Evolutionary conservation across 2,888 invertebrate genomes (phyloP).

Genomic region (Branchellion lobata): DNA sequence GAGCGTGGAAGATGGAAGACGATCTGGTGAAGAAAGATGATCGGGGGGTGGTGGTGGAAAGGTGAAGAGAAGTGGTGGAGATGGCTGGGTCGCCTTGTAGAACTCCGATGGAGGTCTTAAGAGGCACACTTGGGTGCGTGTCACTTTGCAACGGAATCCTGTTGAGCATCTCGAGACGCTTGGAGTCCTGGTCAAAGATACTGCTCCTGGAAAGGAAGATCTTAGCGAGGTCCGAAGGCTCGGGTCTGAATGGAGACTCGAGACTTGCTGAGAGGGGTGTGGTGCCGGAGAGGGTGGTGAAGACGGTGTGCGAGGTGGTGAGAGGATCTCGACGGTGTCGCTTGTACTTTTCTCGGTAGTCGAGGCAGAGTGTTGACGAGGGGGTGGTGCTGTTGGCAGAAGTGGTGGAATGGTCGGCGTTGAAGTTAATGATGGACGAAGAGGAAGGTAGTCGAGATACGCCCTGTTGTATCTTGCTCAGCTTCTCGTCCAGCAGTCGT

Average conservation of each 20-base stretch:
- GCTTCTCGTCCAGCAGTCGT: slow-evolving; percentile 85
- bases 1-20: too few relatives aligned
- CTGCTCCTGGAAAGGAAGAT: slow-evolving; percentile 86
- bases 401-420: slow-evolving; percentile 36
- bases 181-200: slow-evolving; percentile 90
- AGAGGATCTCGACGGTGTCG: slow-evolving; percentile 33
- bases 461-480: slow-evolving; percentile 63
- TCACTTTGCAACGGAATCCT: slow-evolving; percentile 4
- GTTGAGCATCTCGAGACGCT: slow-evolving; percentile 68
- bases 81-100: background rate
- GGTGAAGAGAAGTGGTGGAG: background rate
- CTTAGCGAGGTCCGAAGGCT: slow-evolving; percentile 90
- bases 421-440: slow-evolving; percentile 3
- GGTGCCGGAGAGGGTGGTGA: too few relatives aligned
- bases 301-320: background rate
- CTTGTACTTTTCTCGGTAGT: slow-evolving; percentile 51
- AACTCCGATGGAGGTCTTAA: background rate
- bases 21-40: too few relatives aligned
- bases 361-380: slow-evolving; percentile 41
- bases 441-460: slow-evolving; percentile 41
- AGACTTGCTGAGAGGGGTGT: background rate
- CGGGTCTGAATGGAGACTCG: slow-evolving; percentile 66
- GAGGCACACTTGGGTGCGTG: background rate
- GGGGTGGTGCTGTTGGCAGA: background rate
- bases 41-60: too few relatives aligned